Evolutionary conservation across 2,797 vertebrate species (phyloP).

Genomic region (Melanotaenia trifasciata): DNA sequence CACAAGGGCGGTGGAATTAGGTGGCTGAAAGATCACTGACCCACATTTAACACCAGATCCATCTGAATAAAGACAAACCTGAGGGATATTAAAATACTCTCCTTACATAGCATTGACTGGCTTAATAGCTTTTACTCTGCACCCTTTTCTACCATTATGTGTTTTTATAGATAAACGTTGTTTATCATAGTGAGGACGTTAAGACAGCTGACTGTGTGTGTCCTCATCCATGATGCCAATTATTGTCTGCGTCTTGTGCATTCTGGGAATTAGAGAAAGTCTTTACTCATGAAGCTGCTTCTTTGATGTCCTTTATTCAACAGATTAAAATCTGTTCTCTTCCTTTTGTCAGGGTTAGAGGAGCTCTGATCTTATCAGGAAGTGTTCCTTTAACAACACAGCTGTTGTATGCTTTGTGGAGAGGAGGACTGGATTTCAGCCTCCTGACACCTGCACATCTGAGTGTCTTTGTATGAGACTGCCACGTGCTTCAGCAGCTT

Average conservation of each 20-base stretch:
- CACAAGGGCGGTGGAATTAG: no score
- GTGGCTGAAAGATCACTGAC: no score
- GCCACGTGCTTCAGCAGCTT: constrained; percentile 26
- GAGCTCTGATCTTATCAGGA: constrained; percentile 29
- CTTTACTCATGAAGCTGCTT: constrained; percentile 17
- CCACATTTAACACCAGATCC: no score
- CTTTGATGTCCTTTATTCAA: constrained; percentile 5
- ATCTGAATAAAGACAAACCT: no score
- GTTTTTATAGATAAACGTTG: constrained; percentile 39
- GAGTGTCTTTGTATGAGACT: constrained; percentile 24
- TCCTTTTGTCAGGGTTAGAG: constrained; percentile 14
- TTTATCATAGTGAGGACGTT: constrained; percentile 22
- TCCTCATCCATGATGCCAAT: neutral
- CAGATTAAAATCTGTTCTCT: constrained; percentile 32
- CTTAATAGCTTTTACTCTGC: neutral
- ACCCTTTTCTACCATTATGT: neutral
- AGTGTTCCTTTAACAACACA: neutral
- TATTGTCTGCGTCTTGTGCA: neutral
- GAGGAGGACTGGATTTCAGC: constrained; percentile 20
- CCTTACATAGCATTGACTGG: no score
- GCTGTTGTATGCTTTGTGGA: constrained; percentile 2
- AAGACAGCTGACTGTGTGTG: constrained; percentile 27
- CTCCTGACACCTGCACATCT: constrained; percentile 28
- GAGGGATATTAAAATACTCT: no score
- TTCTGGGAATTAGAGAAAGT: constrained; percentile 1